Evolutionary conservation across 2,797 vertebrate species (phyloP).

Genomic region (Hemitrygon akajei): DNA sequence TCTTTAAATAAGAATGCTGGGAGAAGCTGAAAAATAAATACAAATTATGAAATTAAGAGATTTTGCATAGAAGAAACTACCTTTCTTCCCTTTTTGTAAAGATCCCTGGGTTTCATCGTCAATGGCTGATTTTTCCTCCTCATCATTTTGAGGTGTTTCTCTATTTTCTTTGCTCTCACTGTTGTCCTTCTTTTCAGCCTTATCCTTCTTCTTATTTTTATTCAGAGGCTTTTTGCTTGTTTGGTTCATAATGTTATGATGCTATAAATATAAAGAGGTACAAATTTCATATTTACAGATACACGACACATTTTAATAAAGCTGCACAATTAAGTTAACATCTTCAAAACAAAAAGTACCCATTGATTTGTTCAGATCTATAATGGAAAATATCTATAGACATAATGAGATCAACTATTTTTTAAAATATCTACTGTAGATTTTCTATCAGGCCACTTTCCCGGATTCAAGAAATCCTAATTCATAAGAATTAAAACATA

Average conservation of each 20-base stretch:
- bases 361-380: not conserved
- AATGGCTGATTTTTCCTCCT: constrained; percentile 51
- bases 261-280: constrained; percentile 50
- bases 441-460: not conserved
- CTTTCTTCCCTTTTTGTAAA: constrained; percentile 69
- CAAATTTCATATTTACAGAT: not conserved
- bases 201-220: constrained; percentile 59
- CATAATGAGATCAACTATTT: not conserved
- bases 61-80: constrained; percentile 46
- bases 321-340: not conserved
- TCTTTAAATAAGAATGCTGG: not conserved
- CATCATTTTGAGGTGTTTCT: constrained; percentile 58
- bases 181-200: constrained; percentile 43
- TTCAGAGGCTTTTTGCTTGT: constrained; percentile 64
- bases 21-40: not conserved
- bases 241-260: constrained; percentile 65
- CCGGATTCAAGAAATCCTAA: not conserved
- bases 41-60: not conserved
- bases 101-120: constrained; percentile 63
- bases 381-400: not conserved
- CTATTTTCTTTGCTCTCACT: constrained; percentile 63
- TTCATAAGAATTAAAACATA: not conserved
- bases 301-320: not conserved
- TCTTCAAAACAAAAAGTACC: not conserved
- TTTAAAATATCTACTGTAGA: not conserved